Base-by-base conservation (phyloP, 2,888 invertebrate genomes). In the Chrysodeixis includens region DNA sequence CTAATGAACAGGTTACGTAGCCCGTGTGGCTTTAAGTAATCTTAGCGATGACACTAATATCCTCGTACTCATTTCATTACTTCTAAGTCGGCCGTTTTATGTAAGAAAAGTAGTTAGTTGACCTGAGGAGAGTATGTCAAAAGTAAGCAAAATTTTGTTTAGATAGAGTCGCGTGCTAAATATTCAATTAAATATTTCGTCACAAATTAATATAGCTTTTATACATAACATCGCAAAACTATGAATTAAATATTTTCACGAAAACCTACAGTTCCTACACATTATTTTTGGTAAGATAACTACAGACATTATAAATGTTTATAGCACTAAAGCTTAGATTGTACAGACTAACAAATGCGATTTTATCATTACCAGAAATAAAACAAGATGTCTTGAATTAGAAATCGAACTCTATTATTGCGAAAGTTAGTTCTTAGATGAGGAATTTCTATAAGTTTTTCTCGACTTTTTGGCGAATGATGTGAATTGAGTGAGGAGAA, bases 401-500 rank as follows among this genome's bases (percentile, higher is more conserved):
- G 71, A 70, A 74, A 72, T 62, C 58, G 46, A 69, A 52, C 59
- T 61, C 22, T 20, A 20, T 53, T 40, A 20, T 66, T 62, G 60
- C 54, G 66, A 72, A 63, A 69, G 69, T 61, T 30, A 69, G 59
- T 52, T 26, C 26, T 26, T 26, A 32, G 56, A 59, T 56, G 58
- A 56, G 56, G 56, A 60, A 57, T 68, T 60, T 51, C 52, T 62
- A 51, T 62, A 46, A 55, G 49, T 59, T 65, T 69, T 73, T 66
- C 54, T 62, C 56, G 14, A 51, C 22, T 70, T 78, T 78, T 78
- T 70, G 64, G 69, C 60, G 60, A 73, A 67, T 64, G 54, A 57
- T 62, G 71, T 69, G 71, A 73, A 67, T 52, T 59, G 60, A 74
- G 73, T 66, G 62, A 73, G 68, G 46, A 30, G 69, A 78, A 81